Evolutionary conservation across 2,113 vertebrate genomes (phyloP).

Genomic region (Coreoperca whiteheadi): DNA sequence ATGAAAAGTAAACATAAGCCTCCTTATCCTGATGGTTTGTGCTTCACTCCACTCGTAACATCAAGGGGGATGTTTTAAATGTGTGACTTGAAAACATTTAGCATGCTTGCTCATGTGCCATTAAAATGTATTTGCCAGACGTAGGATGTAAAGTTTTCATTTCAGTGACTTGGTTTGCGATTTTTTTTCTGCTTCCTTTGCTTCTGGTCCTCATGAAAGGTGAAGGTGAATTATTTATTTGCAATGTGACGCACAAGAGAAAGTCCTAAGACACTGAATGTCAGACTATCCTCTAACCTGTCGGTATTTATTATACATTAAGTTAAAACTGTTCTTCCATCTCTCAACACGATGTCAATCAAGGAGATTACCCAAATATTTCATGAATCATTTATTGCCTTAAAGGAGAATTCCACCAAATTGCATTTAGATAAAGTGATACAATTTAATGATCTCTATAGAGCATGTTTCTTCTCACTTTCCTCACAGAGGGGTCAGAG

Average conservation of each 20-base stretch:
- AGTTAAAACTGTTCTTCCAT: not conserved
- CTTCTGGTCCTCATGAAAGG: not conserved
- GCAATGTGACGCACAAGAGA: not conserved
- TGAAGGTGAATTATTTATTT: not conserved
- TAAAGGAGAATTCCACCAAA: not conserved
- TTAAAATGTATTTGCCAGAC: not conserved
- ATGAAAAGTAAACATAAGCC: not conserved
- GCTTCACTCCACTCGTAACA: not conserved
- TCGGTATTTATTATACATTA: not conserved
- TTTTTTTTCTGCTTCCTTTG: not conserved
- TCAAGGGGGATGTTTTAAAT: not conserved
- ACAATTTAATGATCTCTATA: not conserved
- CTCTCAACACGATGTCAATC: not conserved
- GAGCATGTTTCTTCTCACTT: not conserved
- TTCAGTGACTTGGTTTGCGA: not conserved
- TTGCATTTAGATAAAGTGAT: not conserved
- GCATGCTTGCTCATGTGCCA: not conserved
- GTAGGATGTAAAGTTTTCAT: not conserved
- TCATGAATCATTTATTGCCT: no score
- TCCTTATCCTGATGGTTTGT: not conserved
- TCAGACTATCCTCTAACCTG: not conserved
- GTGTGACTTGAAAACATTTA: not conserved
- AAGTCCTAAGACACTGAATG: not conserved
- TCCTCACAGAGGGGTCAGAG: not conserved
- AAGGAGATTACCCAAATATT: no score